Evolutionary conservation across 2,888 invertebrate genomes (phyloP).

Genomic region (Caenorhabditis panamensis): DNA sequence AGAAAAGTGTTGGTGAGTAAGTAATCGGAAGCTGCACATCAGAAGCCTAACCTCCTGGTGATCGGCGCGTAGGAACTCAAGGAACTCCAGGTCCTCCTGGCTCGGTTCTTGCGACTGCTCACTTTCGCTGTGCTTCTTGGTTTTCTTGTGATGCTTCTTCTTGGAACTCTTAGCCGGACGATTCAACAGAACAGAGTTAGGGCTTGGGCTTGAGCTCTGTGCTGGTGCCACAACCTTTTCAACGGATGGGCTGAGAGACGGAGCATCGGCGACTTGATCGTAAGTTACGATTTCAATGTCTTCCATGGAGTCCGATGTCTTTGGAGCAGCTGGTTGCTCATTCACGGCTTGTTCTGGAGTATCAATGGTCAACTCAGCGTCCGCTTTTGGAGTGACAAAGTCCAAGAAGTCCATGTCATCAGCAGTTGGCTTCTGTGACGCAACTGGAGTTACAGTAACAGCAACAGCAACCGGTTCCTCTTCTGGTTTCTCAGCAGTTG

Average conservation of each 20-base stretch:
- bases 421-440: conserved; percentile 28
- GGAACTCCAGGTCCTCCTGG: conserved; percentile 50
- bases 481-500: background rate
- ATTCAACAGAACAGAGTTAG: conserved; percentile 39
- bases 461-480: background rate
- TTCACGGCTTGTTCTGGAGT: background rate
- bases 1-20: background rate
- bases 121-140: conserved; percentile 61
- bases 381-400: conserved; percentile 51
- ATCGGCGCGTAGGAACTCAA: conserved; percentile 47
- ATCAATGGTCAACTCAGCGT: background rate
- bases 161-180: conserved; percentile 52
- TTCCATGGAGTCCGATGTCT: conserved; percentile 31
- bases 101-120: conserved; percentile 46
- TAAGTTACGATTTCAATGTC: conserved; percentile 41
- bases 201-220: conserved; percentile 37
- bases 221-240: background rate
- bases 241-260: background rate
- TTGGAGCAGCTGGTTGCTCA: conserved; percentile 33
- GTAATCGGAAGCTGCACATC: conserved; percentile 36
- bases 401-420: conserved; percentile 44
- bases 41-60: conserved; percentile 43
- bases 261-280: conserved; percentile 27
- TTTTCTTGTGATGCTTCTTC: conserved; percentile 70
- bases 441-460: background rate